Percentiles rank a stretch among this genome's conserved stretches.
Conservation (phyloP, 1,140 invertebrate genomes). For the Drosophila setifemur region DNA sequence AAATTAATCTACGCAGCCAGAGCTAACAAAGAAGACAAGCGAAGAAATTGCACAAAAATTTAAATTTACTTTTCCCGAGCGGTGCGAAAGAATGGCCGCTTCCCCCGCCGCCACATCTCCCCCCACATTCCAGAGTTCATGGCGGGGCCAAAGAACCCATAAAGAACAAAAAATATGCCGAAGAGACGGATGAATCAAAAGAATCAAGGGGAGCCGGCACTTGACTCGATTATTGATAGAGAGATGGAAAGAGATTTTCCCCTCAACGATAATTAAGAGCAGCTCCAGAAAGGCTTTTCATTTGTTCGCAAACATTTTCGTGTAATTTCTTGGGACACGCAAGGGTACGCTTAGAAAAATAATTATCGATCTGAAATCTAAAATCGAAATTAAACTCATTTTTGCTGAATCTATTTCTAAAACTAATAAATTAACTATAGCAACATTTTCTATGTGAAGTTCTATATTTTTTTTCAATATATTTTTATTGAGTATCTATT, state of each 20-base stretch:
- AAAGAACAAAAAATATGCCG: constrained; percentile 21
- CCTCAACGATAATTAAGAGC: constrained; percentile 46
- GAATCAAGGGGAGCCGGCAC: constrained; percentile 1
- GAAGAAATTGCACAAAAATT: constrained; percentile 40
- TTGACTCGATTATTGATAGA: constrained; percentile 32
- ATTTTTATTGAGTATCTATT: no score
- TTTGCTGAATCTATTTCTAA: no score
- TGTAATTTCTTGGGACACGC: constrained; percentile 40
- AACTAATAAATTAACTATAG: no score
- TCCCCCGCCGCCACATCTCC: no score
- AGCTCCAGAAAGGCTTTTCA: constrained; percentile 34
- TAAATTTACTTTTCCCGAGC: constrained; percentile 41
- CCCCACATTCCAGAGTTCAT: constrained; percentile 43
- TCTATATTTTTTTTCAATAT: no score
- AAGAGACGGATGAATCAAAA: constrained; percentile 17
- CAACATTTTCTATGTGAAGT: no score
- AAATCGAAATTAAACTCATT: no score
- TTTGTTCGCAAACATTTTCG: constrained; percentile 13
- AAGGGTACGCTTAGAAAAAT: no score
- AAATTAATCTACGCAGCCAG: constrained; percentile 10
- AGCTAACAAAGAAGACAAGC: constrained; percentile 32
- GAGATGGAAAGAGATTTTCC: constrained; percentile 29
- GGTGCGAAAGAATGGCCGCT: constrained; percentile 17
- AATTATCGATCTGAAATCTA: no score
- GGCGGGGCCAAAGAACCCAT: constrained; percentile 42